A percentile compares a stretch with the other conserved stretches of the same genome.
Evolutionary conservation across 1,140 invertebrate species (phyloP).

Genomic region (Steinernema khuongi): DNA sequence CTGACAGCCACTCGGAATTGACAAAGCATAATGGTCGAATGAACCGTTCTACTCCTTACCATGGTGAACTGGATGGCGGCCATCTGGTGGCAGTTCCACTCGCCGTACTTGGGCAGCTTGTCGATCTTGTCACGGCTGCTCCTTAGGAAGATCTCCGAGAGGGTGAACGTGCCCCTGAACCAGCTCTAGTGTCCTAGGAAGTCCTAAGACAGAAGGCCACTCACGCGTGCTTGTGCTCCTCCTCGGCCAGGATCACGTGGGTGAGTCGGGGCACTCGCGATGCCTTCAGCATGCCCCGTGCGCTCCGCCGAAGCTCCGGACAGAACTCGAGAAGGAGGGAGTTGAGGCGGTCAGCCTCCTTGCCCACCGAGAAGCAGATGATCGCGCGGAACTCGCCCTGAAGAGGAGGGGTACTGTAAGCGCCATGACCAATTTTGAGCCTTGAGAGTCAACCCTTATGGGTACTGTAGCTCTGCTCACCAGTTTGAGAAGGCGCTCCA

Average conservation of each 20-base stretch:
- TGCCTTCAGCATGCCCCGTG: slow-evolving; percentile 37
- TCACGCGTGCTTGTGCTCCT: slow-evolving; percentile 56
- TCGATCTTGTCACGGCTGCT: slow-evolving; percentile 42
- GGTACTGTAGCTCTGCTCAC: slow-evolving; percentile 18
- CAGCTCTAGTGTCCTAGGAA: background rate
- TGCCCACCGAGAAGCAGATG: slow-evolving; percentile 41
- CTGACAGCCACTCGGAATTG: background rate
- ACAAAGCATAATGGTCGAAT: background rate
- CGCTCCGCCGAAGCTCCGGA: slow-evolving; percentile 35
- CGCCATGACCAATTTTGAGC: slow-evolving; percentile 26
- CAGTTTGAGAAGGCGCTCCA: slow-evolving; percentile 40
- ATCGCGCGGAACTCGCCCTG: slow-evolving; percentile 49
- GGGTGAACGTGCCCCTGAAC: slow-evolving; percentile 45
- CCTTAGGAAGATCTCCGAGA: slow-evolving; percentile 49
- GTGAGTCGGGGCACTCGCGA: slow-evolving; percentile 43
- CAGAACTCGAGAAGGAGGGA: slow-evolving; percentile 45
- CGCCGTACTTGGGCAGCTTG: slow-evolving; percentile 51
- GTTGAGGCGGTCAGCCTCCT: slow-evolving; percentile 41
- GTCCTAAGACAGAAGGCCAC: background rate
- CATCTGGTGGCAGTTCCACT: slow-evolving; percentile 54
- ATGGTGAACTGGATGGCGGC: slow-evolving; percentile 56
- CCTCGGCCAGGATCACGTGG: slow-evolving; percentile 54
- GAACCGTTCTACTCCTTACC: slow-evolving; percentile 17
- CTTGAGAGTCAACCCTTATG: background rate
- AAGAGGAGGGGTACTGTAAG: background rate